Evolutionary conservation across 2,113 vertebrate species (phyloP).

Genomic region (Leptobrachium leishanense): DNA sequence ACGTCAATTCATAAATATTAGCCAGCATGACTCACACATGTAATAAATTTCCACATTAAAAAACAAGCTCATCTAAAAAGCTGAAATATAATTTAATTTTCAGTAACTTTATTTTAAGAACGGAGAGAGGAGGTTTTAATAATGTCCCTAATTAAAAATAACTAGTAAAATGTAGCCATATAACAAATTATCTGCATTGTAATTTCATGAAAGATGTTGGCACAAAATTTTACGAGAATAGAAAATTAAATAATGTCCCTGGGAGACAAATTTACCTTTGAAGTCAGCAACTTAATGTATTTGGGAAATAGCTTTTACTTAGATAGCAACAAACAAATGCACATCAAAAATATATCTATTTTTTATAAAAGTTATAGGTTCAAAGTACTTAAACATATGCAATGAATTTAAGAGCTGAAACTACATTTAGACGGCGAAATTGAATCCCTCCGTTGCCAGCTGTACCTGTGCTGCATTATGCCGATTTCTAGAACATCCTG

Average conservation of each 20-base stretch:
- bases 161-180: background rate
- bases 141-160: background rate
- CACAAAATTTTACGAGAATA: background rate
- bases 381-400: slow-evolving; percentile 31
- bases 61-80: too few relatives aligned
- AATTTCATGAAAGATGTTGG: slow-evolving; percentile 15
- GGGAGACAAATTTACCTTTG: background rate
- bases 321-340: background rate
- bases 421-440: slow-evolving; percentile 17
- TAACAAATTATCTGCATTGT: background rate
- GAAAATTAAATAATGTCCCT: background rate
- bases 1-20: too few relatives aligned
- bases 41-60: too few relatives aligned
- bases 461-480: slow-evolving; percentile 30
- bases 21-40: too few relatives aligned
- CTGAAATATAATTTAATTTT: too few relatives aligned
- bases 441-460: background rate
- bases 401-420: slow-evolving; percentile 20
- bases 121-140: background rate
- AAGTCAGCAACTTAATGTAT: slow-evolving; percentile 22
- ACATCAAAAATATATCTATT: background rate
- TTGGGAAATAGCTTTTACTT: slow-evolving; percentile 7
- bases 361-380: slow-evolving; percentile 6
- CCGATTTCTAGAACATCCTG: slow-evolving; percentile 28
- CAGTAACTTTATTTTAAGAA: background rate